Base-by-base conservation (phyloP, 2,797 vertebrate genomes). In the Aeoliscus strigatus region DNA sequence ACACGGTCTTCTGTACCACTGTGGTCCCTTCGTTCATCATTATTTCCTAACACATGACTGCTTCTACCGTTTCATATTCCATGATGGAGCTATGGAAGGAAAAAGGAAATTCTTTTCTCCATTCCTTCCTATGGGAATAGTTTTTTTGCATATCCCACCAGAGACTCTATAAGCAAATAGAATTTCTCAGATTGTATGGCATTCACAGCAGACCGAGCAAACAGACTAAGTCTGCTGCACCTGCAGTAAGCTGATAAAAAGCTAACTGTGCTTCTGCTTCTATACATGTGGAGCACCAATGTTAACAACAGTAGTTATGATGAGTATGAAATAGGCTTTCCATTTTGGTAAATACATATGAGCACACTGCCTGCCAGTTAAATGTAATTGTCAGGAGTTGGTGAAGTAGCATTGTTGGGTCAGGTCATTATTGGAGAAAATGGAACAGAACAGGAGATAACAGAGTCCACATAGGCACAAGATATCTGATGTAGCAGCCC, bases 11-110 rank as follows among this genome's bases (percentile, higher is more conserved):
- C 51, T 70, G 56, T 60, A 66, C 50, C 54, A 15, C 70, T 37
- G 48, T 11, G 43, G 60, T 54, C 61, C 66, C 67, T 66, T 79
- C 63, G 67, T 67, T 79, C 65, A 66, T 80, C 76, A 75, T 75
- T 73, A 79, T 66, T 73, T 70, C 57, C 49, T 26, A 74, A 67
- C 74, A 74, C 75, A 76, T 52, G 51, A 50, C 59, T 52, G 67
- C 64, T 39, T 60, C 61, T 53, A 55, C 60, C 21, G 41, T 63
- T 75, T 61, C 69, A 72, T 57, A 67, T 61, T 73, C 58, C 40
- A 56, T 39, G 33, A 39, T 62, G n/a, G 52, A 71, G 59, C 76
- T 73, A 75, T 59, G 46, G 66, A 51, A 17, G 17, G 32, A 25
- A 64, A 57, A 26, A 53, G 48, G 25, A 14, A 15, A 29, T 39